Base-by-base conservation (phyloP, 2,797 vertebrate genomes). In the Myoxocephalus aenaeus region DNA sequence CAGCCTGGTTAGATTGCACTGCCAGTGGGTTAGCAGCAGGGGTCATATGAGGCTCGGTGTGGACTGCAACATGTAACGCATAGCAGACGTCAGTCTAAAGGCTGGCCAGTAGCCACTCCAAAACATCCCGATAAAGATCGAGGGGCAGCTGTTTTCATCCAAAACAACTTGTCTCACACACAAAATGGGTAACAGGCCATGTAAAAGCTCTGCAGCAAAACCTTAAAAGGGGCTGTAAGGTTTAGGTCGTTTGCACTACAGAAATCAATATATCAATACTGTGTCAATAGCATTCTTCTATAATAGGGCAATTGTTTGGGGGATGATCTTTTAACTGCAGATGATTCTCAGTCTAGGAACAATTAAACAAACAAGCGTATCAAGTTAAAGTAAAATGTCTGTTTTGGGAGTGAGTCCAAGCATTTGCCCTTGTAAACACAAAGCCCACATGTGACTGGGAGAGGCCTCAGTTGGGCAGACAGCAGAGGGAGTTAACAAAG, bases 31-130 rank as follows among this genome's bases (percentile, higher is more conserved):
- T 92, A 94, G 93, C 95, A 95, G 95, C 92, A 95, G 95, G 95
- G 95, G 95, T 96, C 96, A 95, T 93, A 95, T 94, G 92, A 93
- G 94, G 90, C 93, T 90, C 92, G 83, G 92, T 84, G 88, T 92
- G 91, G 84, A 91, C 90, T 84, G 89, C 91, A 90, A 90, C 89
- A 89, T 77, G 92, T 91, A 93, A 95, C 80, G 93, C 94, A 92
- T 94, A 92, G 91, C 73, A 84, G 90, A 91, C 88, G 91, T 89
- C 92, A 85, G 87, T 89, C 92, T 93, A 91, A 93, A 92, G 91
- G 88, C 89, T 91, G 88, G 83, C 86, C 87, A 85, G 87, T 95
- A 94, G 95, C 92, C 92, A 94, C 91, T 93, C 90, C 88, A 90
- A 89, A 93, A 93, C 88, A 91, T 84, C 88, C 87, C 78, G 70